Percentiles rank a stretch among this genome's conserved stretches.
Conservation (phyloP, 1,140 invertebrate species). For the Drosophila navojoa region DNA sequence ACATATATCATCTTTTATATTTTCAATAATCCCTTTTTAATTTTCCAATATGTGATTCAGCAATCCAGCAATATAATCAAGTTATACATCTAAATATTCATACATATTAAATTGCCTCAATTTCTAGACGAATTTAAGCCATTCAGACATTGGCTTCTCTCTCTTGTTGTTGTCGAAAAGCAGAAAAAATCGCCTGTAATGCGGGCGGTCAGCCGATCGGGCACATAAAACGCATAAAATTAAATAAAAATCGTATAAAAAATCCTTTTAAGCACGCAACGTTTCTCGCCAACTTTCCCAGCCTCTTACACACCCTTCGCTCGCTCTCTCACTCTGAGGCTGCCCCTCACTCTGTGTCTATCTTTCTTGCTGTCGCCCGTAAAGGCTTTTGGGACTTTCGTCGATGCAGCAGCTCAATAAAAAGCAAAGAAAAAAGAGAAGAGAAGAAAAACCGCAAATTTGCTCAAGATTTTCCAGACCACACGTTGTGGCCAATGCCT, state of each 20-base stretch:
- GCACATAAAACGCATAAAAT: constrained; percentile 51
- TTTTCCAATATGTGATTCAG: no score
- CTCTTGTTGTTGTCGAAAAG: not conserved
- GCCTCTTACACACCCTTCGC: not conserved
- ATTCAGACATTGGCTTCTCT: constrained; percentile 18
- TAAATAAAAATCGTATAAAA: constrained; percentile 66
- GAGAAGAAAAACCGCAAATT: constrained; percentile 47
- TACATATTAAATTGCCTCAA: constrained; percentile 25
- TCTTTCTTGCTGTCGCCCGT: constrained; percentile 23
- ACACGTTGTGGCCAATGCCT: constrained; percentile 18
- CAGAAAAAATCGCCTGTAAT: constrained; percentile 7
- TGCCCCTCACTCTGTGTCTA: not conserved
- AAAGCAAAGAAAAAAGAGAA: constrained; percentile 10
- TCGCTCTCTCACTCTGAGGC: not conserved
- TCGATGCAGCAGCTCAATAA: constrained; percentile 22
- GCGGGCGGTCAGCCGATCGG: constrained; percentile 15
- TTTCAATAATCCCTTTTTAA: no score
- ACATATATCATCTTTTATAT: no score
- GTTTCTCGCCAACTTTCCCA: constrained; percentile 6
- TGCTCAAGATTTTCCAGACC: constrained; percentile 46
- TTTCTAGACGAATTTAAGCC: not conserved
- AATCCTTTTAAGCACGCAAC: constrained; percentile 58
- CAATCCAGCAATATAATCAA: no score
- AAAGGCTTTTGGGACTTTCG: constrained; percentile 49
- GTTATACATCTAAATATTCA: not conserved